Conservation (phyloP, 1,140 invertebrate species). For the Ericerus pela region DNA sequence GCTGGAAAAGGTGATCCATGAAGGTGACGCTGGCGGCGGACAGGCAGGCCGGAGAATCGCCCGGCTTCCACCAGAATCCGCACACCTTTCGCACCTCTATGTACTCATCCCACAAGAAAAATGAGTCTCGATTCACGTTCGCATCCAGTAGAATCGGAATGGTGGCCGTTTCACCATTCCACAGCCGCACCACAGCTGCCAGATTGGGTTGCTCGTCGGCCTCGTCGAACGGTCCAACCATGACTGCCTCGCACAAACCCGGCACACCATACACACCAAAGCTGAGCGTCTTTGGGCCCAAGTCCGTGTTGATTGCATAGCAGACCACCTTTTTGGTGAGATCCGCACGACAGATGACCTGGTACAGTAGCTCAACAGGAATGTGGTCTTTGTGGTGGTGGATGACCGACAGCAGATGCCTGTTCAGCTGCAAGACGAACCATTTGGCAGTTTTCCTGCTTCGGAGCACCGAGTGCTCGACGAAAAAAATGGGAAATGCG, state of each 20-base stretch:
- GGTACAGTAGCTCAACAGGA: not conserved
- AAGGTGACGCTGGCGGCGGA: too few species aligned
- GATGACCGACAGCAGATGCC: not conserved
- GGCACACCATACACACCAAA: not conserved
- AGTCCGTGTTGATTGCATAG: not conserved
- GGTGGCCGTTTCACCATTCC: too few species aligned
- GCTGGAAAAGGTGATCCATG: too few species aligned
- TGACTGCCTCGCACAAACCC: not conserved
- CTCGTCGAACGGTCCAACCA: not conserved
- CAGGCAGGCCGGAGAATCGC: too few species aligned
- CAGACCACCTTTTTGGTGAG: not conserved
- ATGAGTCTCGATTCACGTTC: too few species aligned
- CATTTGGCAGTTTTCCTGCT: too few species aligned
- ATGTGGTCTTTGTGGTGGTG: not conserved
- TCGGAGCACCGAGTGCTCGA: too few species aligned
- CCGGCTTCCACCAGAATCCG: too few species aligned
- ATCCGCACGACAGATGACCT: not conserved
- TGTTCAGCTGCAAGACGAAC: not conserved
- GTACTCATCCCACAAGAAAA: too few species aligned
- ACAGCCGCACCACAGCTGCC: too few species aligned
- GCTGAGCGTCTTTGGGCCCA: not conserved
- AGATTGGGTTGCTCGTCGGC: not conserved
- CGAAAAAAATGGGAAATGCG: not conserved
- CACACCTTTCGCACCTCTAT: too few species aligned
- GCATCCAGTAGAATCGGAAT: too few species aligned